Base-by-base conservation (phyloP, 2,797 vertebrate species). In the Molossus alvarezi region DNA sequence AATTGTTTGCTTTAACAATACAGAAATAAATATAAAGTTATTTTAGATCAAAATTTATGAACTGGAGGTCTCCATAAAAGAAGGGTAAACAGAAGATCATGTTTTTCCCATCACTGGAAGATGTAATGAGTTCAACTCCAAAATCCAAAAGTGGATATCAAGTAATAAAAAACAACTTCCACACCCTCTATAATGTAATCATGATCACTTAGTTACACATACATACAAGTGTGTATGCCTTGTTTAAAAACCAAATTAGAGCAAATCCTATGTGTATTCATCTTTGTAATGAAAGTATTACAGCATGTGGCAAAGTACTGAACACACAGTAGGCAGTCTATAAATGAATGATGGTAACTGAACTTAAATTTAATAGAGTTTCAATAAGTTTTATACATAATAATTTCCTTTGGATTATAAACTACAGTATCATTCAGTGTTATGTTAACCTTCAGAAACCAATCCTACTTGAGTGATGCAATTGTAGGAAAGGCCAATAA, bases 351-450 rank as follows among this genome's bases (percentile, higher is more conserved):
- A 89, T 14, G 10, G 7, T 48, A 93, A 86, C 21, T 79, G 3
- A 65, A 69, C 48, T 80, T 41, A 73, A 55, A 67, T 62, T 60
- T 53, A 58, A 55, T 41, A 10, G 20, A 73, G 65, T 86, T 93
- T 77, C 84, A 81, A 75, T 45, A 58, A n/a, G 21, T 83, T 83
- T 87, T 29, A 75, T 33, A 79, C 27, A n/a, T 41, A 77, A 53
- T 85, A 95, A 79, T 71, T 92, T 84, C 48, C 64, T 86, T 79
- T 79, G 14, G 13, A 13, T 87, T 82, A 86, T 89, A 93, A 95
- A 95, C 53, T 76, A 80, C 21, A 88, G 58, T 45, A 67, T 82
- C 62, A 69, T 58, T 83, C 73, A 76, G 33, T 53, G 25, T 90
- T 92, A 21, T 33, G 21, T 85, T 81, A 85, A 84, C 8, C 9